A percentile compares a stretch with the other conserved stretches of the same genome.
phyloP scores from a whole-genome alignment of 1,140 invertebrate genomes.

The Pogonomyrmex californicus region DNA sequence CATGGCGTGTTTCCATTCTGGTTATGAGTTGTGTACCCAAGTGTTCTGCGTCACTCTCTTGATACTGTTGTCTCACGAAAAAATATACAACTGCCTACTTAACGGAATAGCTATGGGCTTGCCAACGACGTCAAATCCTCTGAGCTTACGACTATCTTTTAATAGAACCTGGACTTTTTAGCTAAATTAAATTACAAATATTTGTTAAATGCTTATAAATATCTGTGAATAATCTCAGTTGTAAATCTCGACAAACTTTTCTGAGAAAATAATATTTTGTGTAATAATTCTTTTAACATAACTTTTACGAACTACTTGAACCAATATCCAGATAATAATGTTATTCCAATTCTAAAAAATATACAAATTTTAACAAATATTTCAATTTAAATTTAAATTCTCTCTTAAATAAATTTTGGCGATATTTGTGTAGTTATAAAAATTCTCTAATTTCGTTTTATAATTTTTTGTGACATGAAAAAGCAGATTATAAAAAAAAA shows the following conservation, averaged over 20 bases:
- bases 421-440: not conserved
- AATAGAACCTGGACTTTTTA: conserved; percentile 42
- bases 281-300: not conserved
- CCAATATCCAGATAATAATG: conserved; percentile 7
- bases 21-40: conserved; percentile 53
- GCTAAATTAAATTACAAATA: conserved; percentile 15
- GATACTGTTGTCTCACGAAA: conserved; percentile 51
- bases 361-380: conserved; percentile 10
- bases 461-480: not conserved
- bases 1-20: conserved; percentile 26
- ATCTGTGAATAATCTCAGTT: conserved; percentile 8
- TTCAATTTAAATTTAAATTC: not conserved
- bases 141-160: conserved; percentile 38
- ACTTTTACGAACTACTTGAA: conserved; percentile 1
- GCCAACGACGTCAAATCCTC: conserved; percentile 17
- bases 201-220: conserved; percentile 11
- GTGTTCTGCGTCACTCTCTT: conserved; percentile 44
- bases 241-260: conserved; percentile 4
- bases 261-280: not conserved
- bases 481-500: not conserved
- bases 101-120: conserved; percentile 36
- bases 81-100: conserved; percentile 65
- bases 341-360: not conserved
- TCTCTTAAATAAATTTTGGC: not conserved
- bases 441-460: not conserved